Conservation (phyloP, 2,888 invertebrate genomes). For the Junonia oenone region DNA sequence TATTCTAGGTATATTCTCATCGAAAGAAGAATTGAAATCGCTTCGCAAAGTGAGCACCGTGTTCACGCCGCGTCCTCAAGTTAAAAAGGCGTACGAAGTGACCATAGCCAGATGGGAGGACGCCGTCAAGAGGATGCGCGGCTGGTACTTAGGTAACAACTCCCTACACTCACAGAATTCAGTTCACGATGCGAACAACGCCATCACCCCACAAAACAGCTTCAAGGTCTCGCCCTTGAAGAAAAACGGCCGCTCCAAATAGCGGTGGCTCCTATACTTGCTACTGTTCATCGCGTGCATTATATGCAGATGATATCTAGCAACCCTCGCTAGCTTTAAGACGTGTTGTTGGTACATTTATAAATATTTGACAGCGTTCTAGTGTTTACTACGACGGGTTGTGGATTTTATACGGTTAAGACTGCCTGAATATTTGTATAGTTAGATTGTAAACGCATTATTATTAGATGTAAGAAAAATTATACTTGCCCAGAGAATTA, state of each 20-base stretch:
- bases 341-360: constrained; percentile 10
- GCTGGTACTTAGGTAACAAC: constrained; percentile 68
- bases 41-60: constrained; percentile 80
- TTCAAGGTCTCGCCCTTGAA: constrained; percentile 40
- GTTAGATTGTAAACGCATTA: not conserved
- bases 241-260: constrained; percentile 50
- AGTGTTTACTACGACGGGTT: not conserved
- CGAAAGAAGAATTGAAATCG: constrained; percentile 81
- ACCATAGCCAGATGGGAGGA: constrained; percentile 77
- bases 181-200: constrained; percentile 41
- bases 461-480: too few species aligned
- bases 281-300: constrained; percentile 47
- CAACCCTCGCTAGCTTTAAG: constrained; percentile 8
- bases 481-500: too few species aligned
- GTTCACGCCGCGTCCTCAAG: constrained; percentile 77
- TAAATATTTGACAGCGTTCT: constrained; percentile 5
- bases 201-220: constrained; percentile 42
- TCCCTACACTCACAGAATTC: constrained; percentile 30
- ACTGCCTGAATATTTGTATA: not conserved
- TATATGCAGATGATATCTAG: constrained; percentile 54
- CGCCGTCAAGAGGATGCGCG: constrained; percentile 77
- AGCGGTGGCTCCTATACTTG: constrained; percentile 62
- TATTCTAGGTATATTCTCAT: constrained; percentile 86
- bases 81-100: constrained; percentile 50
- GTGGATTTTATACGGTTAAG: not conserved